phyloP scores from a whole-genome alignment of 2,888 invertebrate genomes.

The Sussaba pulchella region DNA sequence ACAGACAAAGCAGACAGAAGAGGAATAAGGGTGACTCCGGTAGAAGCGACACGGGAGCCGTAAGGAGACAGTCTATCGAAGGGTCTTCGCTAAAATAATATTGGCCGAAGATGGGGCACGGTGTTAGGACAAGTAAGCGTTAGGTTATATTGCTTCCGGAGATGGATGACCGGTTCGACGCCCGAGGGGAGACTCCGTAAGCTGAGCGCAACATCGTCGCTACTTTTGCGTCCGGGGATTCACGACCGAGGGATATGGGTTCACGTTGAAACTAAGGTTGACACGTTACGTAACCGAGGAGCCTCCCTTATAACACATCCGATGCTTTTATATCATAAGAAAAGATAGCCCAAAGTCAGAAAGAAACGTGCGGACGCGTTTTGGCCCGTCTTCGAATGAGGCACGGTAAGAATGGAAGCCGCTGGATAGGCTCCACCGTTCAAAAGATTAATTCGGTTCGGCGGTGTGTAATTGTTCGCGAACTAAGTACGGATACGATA shows the following conservation, averaged over 20 bases:
- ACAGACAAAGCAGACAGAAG: constrained; percentile 8
- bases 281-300: constrained; percentile 48
- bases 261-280: constrained; percentile 28
- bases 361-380: background rate
- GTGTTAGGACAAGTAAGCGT: constrained; percentile 68
- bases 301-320: constrained; percentile 25
- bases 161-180: constrained; percentile 59
- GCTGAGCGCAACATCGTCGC: constrained; percentile 28
- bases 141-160: constrained; percentile 64
- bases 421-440: too few relatives aligned
- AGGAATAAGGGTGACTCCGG: constrained; percentile 22
- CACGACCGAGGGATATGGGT: constrained; percentile 5
- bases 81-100: constrained; percentile 74
- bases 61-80: constrained; percentile 62
- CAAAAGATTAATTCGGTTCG: too few relatives aligned
- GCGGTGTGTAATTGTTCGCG: too few relatives aligned
- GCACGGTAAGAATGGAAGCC: constrained; percentile 35
- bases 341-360: constrained; percentile 23
- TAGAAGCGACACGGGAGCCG: constrained; percentile 50
- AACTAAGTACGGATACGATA: constrained; percentile 3
- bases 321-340: constrained; percentile 35
- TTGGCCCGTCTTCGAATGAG: constrained; percentile 19
- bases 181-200: constrained; percentile 45
- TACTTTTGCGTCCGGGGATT: constrained; percentile 48
- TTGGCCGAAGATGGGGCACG: constrained; percentile 73